These are phyloP conservation scores for Drosophila pseudoobscura DNA, from an alignment of 1,140 invertebrate species.

Conservation along the genomic window DNA sequence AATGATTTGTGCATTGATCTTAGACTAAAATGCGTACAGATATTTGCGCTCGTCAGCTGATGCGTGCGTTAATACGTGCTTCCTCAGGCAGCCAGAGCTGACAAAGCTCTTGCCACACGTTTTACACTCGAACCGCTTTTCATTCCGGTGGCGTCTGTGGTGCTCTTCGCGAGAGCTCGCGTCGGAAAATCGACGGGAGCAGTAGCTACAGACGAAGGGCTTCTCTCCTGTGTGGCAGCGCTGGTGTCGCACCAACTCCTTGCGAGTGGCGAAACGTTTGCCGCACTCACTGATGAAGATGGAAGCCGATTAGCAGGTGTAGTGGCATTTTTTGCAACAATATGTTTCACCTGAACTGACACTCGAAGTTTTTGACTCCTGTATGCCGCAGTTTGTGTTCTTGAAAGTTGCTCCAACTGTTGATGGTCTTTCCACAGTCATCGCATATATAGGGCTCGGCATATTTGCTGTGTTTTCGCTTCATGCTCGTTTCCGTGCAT, in stretches of 20 bases:
- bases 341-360: constrained; percentile 6
- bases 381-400: constrained; percentile 38
- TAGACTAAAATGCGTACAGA: constrained; percentile 8
- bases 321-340: too few relatives aligned
- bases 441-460: constrained; percentile 15
- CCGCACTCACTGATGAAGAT: constrained; percentile 14
- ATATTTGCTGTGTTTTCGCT: not conserved
- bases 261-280: constrained; percentile 33
- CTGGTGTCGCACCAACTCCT: constrained; percentile 29
- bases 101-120: constrained; percentile 36
- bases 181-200: constrained; percentile 27
- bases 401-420: constrained; percentile 21
- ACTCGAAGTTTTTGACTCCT: constrained; percentile 31
- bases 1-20: too few relatives aligned
- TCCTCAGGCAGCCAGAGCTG: constrained; percentile 34
- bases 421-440: constrained; percentile 31
- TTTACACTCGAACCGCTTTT: constrained; percentile 20
- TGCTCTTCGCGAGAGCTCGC: constrained; percentile 23
- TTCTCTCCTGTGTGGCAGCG: constrained; percentile 40
- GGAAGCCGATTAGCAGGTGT: too few relatives aligned
- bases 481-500: not conserved
- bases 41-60: not conserved
- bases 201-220: constrained; percentile 35
- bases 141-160: constrained; percentile 35
- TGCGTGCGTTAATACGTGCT: constrained; percentile 31